These are phyloP conservation scores for Jaculus jaculus DNA, from an alignment of 2,113 vertebrate genomes.

Conservation along the genomic window DNA sequence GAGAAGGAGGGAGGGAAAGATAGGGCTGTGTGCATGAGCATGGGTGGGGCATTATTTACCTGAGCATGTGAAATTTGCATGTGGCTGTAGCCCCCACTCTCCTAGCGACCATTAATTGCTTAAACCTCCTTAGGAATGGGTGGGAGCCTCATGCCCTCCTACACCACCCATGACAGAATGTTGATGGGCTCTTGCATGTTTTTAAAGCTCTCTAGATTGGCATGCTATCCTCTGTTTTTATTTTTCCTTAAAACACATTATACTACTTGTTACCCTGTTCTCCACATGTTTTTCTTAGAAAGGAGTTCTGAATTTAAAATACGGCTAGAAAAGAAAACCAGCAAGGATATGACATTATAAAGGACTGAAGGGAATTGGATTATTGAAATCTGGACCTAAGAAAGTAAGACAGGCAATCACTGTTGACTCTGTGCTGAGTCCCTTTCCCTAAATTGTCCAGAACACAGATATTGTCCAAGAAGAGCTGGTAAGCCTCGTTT, in stretches of 20 bases:
- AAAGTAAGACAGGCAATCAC: not conserved
- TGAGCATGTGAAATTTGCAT: too few species aligned
- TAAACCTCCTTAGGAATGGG: too few species aligned
- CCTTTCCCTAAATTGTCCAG: not conserved
- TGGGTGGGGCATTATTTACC: too few species aligned
- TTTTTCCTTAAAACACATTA: not conserved
- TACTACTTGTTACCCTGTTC: not conserved
- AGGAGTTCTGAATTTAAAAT: slow-evolving; percentile 25
- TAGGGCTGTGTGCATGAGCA: too few species aligned
- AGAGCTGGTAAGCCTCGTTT: not conserved
- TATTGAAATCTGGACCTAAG: not conserved
- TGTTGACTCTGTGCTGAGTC: not conserved
- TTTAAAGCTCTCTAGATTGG: not conserved
- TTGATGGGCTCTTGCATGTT: not conserved
- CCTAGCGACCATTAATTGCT: too few species aligned
- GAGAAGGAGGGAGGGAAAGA: too few species aligned
- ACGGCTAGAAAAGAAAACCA: not conserved
- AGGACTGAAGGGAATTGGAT: not conserved
- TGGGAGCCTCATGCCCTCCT: too few species aligned
- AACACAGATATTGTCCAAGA: not conserved
- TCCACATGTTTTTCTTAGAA: slow-evolving; percentile 1
- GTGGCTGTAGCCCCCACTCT: too few species aligned
- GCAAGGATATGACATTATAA: not conserved
- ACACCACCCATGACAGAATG: too few species aligned
- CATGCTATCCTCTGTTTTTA: not conserved